Percentiles rank a stretch among this genome's conserved stretches.
phyloP scores from a whole-genome alignment of 1,140 invertebrate genomes.

The Pentalonia nigronervosa region DNA sequence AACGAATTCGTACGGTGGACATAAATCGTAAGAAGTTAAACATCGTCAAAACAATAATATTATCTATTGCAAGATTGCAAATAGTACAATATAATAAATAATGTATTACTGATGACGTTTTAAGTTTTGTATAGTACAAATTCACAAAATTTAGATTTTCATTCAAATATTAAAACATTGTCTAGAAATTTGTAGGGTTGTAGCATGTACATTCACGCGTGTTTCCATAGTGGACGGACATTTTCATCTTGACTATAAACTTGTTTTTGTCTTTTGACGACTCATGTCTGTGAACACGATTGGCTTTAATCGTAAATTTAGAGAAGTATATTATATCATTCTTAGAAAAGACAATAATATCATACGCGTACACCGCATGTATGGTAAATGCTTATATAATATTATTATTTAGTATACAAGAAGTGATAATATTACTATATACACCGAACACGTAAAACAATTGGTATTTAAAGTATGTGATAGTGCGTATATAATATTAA shows the following conservation, averaged over 20 bases:
- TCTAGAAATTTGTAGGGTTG: background rate
- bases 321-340: background rate
- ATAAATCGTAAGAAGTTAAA: background rate
- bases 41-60: background rate
- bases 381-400: background rate
- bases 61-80: background rate
- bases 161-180: background rate
- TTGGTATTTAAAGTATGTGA: slow-evolving; percentile 5
- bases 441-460: background rate
- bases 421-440: background rate
- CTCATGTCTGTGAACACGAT: background rate
- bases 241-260: background rate
- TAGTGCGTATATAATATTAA: background rate
- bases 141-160: background rate
- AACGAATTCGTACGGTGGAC: background rate
- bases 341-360: background rate
- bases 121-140: background rate
- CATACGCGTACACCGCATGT: background rate
- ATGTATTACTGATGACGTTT: background rate
- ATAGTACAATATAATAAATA: background rate
- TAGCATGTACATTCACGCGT: background rate
- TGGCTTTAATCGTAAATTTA: background rate
- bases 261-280: background rate
- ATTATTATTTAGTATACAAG: background rate
- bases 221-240: background rate